A percentile compares a stretch with the other conserved stretches of the same genome.
Conservation (phyloP, 2,113 vertebrate species). For the Pelobates fuscus region DNA sequence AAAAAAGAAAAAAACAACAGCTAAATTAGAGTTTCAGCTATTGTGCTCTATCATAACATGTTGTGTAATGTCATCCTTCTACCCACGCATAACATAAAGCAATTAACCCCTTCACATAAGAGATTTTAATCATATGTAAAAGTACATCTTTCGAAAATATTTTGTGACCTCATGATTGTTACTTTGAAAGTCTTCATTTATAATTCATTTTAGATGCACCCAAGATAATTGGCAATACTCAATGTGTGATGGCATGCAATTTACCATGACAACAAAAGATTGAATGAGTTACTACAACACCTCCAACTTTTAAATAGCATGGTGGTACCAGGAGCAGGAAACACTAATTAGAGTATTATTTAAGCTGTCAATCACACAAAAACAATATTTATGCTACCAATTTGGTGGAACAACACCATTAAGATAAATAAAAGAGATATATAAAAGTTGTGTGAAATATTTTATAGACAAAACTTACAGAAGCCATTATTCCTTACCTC, state of each 20-base stretch:
- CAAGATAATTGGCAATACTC: slow-evolving; percentile 1
- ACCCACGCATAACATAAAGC: neutral
- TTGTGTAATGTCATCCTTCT: too few species aligned
- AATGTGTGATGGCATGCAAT: slow-evolving; percentile 3
- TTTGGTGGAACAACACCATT: neutral
- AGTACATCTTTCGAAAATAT: neutral
- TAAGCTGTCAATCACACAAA: neutral
- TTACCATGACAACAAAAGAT: neutral
- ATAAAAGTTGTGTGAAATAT: too few species aligned
- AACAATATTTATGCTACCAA: neutral
- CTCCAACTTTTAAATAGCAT: neutral
- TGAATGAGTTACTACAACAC: neutral
- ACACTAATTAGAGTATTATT: neutral
- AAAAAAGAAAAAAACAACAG: too few species aligned
- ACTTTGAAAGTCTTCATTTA: slow-evolving; percentile 21
- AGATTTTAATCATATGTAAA: neutral
- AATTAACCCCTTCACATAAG: neutral
- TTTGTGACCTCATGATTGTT: neutral
- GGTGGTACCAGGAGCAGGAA: neutral
- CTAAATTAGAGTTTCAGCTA: too few species aligned
- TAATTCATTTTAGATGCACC: slow-evolving; percentile 11
- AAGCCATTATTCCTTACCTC: too few species aligned
- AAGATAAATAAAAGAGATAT: too few species aligned
- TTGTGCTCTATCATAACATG: too few species aligned
- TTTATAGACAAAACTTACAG: too few species aligned